A percentile compares a stretch with the other conserved stretches of the same genome.
Conservation (phyloP, 2,113 vertebrate genomes). For the Eulacestoma nigropectus region DNA sequence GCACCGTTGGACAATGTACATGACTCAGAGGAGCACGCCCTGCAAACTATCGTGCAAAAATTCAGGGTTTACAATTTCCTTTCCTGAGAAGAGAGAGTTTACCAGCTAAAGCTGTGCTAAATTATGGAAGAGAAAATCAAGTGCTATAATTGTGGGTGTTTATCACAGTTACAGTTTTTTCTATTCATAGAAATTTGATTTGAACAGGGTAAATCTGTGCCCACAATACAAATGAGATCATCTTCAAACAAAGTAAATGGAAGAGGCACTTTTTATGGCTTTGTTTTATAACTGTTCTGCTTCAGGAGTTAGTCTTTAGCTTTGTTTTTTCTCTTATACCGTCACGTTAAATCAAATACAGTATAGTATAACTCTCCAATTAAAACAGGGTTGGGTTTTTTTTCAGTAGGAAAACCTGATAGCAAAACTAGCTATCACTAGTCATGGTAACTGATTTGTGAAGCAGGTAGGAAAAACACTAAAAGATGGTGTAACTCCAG, state of each 20-base stretch:
- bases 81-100: not conserved
- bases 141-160: slow-evolving; percentile 61
- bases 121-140: slow-evolving; percentile 59
- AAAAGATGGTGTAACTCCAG: not conserved
- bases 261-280: slow-evolving; percentile 22
- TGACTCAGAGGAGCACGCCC: not conserved
- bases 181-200: slow-evolving; percentile 55
- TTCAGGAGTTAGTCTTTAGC: not conserved
- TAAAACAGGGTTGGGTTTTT: not conserved
- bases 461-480: not conserved
- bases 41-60: not conserved
- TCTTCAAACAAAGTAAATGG: slow-evolving; percentile 30
- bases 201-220: slow-evolving; percentile 45
- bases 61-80: not conserved
- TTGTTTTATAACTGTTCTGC: slow-evolving; percentile 15
- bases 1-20: not conserved
- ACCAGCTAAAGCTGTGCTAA: slow-evolving; percentile 18
- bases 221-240: slow-evolving; percentile 49
- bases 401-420: not conserved
- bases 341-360: not conserved
- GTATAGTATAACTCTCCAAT: not conserved
- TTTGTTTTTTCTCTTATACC: not conserved
- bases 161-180: slow-evolving; percentile 47
- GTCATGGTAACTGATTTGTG: not conserved
- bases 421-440: not conserved